phyloP scores from a whole-genome alignment of 2,888 invertebrate genomes.

The Mesoligia furuncula region DNA sequence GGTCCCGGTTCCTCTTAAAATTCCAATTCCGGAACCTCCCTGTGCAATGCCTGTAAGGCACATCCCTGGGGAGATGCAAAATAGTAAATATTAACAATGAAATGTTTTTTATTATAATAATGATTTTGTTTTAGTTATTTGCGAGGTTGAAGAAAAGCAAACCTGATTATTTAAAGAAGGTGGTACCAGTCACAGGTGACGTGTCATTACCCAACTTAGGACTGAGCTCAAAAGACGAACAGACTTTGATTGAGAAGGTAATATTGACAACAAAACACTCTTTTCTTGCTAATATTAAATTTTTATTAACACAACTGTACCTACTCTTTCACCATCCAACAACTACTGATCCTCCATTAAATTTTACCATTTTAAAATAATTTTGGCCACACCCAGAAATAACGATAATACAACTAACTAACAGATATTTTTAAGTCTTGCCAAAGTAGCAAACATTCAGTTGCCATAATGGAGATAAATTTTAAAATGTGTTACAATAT shows the following conservation, averaged over 20 bases:
- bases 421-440: neutral
- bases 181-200: constrained; percentile 94
- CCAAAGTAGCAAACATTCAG: neutral
- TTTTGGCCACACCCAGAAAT: neutral
- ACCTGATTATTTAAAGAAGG: constrained; percentile 92
- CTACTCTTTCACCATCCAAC: neutral
- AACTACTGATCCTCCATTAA: neutral
- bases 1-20: too few relatives aligned
- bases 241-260: constrained; percentile 67
- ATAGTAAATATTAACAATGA: neutral
- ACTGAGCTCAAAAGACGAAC: constrained; percentile 91
- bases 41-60: too few relatives aligned
- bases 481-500: neutral
- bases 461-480: neutral
- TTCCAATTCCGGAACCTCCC: too few relatives aligned
- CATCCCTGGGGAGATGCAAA: too few relatives aligned
- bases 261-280: neutral
- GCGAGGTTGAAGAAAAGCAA: constrained; percentile 91
- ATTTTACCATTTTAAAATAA: neutral
- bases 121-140: constrained; percentile 91
- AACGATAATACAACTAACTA: neutral
- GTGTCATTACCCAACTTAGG: constrained; percentile 93
- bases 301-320: neutral
- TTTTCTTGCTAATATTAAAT: neutral
- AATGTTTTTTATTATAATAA: neutral